Evolutionary conservation across 2,888 invertebrate species (phyloP).

Genomic region (Zygaena filipendulae): DNA sequence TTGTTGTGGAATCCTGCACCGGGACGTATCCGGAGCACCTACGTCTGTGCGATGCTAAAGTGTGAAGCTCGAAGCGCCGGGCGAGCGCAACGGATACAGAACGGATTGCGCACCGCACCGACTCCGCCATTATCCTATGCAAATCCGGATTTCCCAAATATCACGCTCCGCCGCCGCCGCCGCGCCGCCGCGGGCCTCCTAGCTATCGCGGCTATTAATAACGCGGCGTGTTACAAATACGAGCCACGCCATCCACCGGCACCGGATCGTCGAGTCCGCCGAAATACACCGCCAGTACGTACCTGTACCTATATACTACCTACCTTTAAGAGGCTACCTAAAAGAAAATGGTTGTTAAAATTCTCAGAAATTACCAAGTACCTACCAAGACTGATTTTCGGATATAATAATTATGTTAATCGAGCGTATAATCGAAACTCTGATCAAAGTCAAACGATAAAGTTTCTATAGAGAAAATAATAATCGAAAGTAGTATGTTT

Average conservation of each 20-base stretch:
- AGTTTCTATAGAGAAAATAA: no score
- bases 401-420: neutral
- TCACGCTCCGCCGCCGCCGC: constrained; percentile 54
- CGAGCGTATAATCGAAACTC: no score
- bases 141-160: constrained; percentile 64
- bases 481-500: no score
- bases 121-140: constrained; percentile 44
- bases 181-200: constrained; percentile 51
- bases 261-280: constrained; percentile 47
- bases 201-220: constrained; percentile 62
- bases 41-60: no score
- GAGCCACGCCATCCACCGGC: constrained; percentile 31
- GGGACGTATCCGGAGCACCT: no score
- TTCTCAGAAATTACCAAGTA: neutral
- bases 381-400: neutral
- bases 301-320: constrained; percentile 16
- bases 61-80: no score
- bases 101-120: neutral
- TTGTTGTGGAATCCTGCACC: no score
- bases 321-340: neutral
- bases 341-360: neutral
- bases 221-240: constrained; percentile 53
- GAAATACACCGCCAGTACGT: constrained; percentile 47
- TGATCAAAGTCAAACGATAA: no score
- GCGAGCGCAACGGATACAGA: neutral